phyloP scores from a whole-genome alignment of 2,888 invertebrate species.

The Campoletis raptor region DNA sequence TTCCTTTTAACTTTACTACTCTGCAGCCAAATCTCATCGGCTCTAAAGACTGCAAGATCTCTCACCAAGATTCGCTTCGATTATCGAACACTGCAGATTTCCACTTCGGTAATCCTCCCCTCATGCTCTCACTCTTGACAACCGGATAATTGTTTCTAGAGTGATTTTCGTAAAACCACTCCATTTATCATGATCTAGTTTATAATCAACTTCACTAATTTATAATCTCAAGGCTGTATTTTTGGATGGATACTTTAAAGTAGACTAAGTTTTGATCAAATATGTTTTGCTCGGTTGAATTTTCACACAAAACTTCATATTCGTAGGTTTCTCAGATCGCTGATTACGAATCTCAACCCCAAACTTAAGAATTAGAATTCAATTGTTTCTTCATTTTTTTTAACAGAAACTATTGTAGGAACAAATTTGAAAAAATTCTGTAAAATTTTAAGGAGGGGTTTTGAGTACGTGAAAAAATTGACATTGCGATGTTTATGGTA shows the following conservation, averaged over 20 bases:
- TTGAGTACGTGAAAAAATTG: too few relatives aligned
- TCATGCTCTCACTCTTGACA: constrained; percentile 19
- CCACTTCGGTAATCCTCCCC: constrained; percentile 34
- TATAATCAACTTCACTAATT: neutral
- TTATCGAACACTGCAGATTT: constrained; percentile 40
- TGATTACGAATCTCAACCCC: too few relatives aligned
- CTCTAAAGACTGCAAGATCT: constrained; percentile 35
- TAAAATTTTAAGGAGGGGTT: too few relatives aligned
- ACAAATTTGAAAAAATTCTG: too few relatives aligned
- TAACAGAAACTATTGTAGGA: too few relatives aligned
- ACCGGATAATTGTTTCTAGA: constrained; percentile 24
- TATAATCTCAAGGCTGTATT: neutral
- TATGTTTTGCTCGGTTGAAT: neutral
- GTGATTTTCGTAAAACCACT: constrained; percentile 2
- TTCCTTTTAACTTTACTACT: constrained; percentile 41
- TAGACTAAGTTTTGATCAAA: neutral
- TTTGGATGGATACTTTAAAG: neutral
- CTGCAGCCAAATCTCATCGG: constrained; percentile 56
- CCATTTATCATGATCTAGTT: constrained; percentile 9
- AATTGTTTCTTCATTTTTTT: too few relatives aligned
- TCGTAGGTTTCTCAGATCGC: too few relatives aligned
- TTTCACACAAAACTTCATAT: neutral
- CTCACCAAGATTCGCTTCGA: constrained; percentile 44
- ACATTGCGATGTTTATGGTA: too few relatives aligned
- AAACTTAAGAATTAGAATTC: too few relatives aligned